These are phyloP conservation scores for Palythoa grandis DNA, from an alignment of 92 coral and sea anemone genomes.

Conservation along the genomic window DNA sequence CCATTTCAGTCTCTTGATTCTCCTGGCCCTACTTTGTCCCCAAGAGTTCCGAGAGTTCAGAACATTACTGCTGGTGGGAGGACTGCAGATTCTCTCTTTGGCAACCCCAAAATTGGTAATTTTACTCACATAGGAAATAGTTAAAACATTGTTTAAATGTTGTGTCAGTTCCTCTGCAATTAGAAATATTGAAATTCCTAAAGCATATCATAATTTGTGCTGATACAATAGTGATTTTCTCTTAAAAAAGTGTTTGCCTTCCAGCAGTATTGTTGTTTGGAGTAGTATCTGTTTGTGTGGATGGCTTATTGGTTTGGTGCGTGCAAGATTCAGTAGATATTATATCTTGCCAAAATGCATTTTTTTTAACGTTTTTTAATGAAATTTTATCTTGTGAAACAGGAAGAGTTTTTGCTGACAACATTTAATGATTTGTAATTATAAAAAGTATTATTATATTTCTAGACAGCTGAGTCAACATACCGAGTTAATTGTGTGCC, in stretches of 20 bases:
- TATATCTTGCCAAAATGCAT: background rate
- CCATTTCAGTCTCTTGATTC: conserved; percentile 41
- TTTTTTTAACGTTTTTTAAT: background rate
- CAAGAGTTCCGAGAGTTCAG: conserved; percentile 61
- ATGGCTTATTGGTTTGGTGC: background rate
- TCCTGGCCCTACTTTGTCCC: conserved; percentile 67
- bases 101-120: conserved; percentile 84
- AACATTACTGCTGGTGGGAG: conserved; percentile 44
- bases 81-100: conserved; percentile 68
- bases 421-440: too few species aligned
- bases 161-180: too few species aligned
- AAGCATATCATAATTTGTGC: too few species aligned
- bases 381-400: background rate
- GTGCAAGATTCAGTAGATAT: background rate
- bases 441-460: too few species aligned
- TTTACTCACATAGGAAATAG: background rate
- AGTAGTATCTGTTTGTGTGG: too few species aligned
- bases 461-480: too few species aligned
- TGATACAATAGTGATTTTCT: too few species aligned
- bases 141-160: background rate
- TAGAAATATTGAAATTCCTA: too few species aligned
- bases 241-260: too few species aligned
- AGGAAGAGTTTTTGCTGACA: background rate
- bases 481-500: too few species aligned
- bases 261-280: too few species aligned